Percentiles rank a stretch among this genome's conserved stretches.
Evolutionary conservation across 2,113 vertebrate genomes (phyloP).

Genomic region (Chroicocephalus ridibundus): DNA sequence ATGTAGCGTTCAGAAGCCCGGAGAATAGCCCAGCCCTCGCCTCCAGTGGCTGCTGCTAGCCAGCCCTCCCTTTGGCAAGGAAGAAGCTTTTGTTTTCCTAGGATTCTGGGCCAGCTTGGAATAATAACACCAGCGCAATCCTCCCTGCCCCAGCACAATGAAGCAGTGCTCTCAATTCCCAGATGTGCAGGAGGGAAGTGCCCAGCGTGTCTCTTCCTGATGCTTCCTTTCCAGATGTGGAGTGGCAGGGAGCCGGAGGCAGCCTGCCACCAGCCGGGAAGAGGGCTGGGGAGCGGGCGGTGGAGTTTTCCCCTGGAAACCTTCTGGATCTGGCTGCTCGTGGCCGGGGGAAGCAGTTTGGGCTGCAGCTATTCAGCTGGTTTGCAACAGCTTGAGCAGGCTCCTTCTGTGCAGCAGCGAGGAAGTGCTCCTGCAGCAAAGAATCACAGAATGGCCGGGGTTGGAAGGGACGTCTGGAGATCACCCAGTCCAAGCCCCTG

Average conservation of each 20-base stretch:
- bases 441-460: neutral
- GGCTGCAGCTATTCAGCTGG: neutral
- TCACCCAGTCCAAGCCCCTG: too few species aligned
- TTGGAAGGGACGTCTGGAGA: too few species aligned
- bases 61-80: conserved; percentile 40
- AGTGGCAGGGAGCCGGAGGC: neutral
- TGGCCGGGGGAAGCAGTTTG: neutral
- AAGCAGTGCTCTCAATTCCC: neutral
- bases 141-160: conserved; percentile 14
- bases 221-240: conserved; percentile 47
- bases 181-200: conserved; percentile 2
- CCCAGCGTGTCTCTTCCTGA: neutral
- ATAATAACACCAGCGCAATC: neutral
- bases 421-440: neutral
- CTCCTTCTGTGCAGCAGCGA: neutral
- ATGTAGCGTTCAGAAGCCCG: neutral
- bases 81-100: conserved; percentile 46
- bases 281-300: neutral
- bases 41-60: neutral
- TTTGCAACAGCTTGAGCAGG: neutral
- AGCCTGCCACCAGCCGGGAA: neutral
- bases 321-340: neutral
- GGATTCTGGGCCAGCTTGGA: neutral
- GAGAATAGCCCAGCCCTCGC: neutral
- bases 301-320: conserved; percentile 54